Base-by-base conservation (phyloP, 2,888 invertebrate genomes). In the Fragum sueziense region DNA sequence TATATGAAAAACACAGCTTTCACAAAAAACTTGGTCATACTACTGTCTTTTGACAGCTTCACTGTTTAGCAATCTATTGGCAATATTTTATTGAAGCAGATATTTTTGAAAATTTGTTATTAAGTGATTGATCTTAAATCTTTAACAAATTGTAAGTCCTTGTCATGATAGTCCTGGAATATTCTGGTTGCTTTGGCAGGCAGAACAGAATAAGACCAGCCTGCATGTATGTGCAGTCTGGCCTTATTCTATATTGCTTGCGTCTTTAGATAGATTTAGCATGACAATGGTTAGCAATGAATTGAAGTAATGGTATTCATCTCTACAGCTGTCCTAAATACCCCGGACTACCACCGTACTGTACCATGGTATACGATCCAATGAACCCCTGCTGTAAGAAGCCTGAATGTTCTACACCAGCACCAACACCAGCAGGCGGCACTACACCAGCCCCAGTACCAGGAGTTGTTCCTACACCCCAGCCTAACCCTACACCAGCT, bases 371-470 rank as follows among this genome's bases (percentile, higher is more conserved):
- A 2, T 85, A 87, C 65, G 87, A 88, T 73, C 87, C 88, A 33
- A 31, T 76, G 57, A 86, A 88, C 80, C 88, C 88, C 29, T 89
- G 89, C 78, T 89, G 89, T 73, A 84, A 85, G 80, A 83, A 82
- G 27, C 86, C 88, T 7, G 76, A 85, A 47, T 89, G 89, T 51
- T 77, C 87, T n/a, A 70, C 75, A 61, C 79, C 76, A 27, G 70
- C 70, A n/a, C 86, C 83, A 41, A 76, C 73, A 47, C 80, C 86
- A 20, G 76, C 37, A n/a, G 69, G 70, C 20, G 61, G 27, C 27
- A 84, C 74, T 27, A 74, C 73, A 37, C 81, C 80, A 11, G 47
- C 47, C 14, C 85, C 87, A 59, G 37, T 59, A 41, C 82, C 84
- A 68, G 82, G 85, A 17, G 31, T 70, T 14, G 54, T 69, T 6